Evolutionary conservation across 64 coral and sea anemone species (phyloP).

Genomic region (Catalaphyllia jardinei): DNA sequence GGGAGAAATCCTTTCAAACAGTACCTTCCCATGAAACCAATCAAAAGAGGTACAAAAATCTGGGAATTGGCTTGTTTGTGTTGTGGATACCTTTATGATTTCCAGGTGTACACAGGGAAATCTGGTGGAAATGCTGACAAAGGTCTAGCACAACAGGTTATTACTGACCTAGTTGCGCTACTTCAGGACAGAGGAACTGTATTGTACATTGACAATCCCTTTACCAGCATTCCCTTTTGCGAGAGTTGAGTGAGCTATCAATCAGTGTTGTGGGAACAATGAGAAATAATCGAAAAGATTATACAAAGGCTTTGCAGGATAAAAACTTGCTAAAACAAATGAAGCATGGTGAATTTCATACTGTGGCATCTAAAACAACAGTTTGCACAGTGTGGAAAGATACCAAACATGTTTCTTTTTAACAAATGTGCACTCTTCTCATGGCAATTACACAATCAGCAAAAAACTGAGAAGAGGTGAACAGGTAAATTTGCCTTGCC

Average conservation of each 20-base stretch:
- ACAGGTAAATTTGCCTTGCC: slow-evolving; percentile 21
- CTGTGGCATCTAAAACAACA: slow-evolving; percentile 15
- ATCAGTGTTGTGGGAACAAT: neutral
- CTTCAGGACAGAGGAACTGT: slow-evolving; percentile 5
- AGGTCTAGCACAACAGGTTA: neutral
- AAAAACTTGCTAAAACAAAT: slow-evolving; percentile 34
- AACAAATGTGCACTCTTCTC: slow-evolving; percentile 22
- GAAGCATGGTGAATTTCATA: slow-evolving; percentile 39
- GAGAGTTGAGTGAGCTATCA: neutral
- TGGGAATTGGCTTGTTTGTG: slow-evolving; percentile 22
- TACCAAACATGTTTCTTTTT: slow-evolving; percentile 37
- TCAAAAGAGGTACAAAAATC: slow-evolving; percentile 34
- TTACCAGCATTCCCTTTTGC: slow-evolving; percentile 1
- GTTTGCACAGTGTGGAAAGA: slow-evolving; percentile 37
- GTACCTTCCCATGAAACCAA: slow-evolving; percentile 49
- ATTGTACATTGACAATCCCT: neutral
- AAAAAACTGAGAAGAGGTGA: slow-evolving; percentile 29
- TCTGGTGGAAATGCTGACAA: neutral
- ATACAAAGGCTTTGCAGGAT: neutral
- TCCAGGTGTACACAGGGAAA: slow-evolving; percentile 42
- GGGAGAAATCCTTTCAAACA: slow-evolving; percentile 43
- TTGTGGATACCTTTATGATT: slow-evolving; percentile 44
- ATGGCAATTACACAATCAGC: slow-evolving; percentile 6
- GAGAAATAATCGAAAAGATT: neutral
- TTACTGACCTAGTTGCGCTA: slow-evolving; percentile 31